Conservation (phyloP, 2,888 invertebrate species). For the Cotesia congregata region DNA sequence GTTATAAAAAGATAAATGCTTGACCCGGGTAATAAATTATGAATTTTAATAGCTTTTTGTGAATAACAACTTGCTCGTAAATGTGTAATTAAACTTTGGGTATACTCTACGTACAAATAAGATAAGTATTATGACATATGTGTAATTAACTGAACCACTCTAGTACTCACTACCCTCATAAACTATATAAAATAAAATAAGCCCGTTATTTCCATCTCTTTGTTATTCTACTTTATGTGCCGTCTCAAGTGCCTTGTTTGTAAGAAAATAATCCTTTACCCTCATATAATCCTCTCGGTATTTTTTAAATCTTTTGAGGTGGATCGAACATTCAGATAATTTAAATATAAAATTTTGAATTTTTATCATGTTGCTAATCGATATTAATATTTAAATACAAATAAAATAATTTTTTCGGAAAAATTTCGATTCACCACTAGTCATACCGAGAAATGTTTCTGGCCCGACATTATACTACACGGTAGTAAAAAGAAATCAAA, state of each 20-base stretch:
- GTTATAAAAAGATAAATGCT: background rate
- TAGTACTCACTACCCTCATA: slow-evolving; percentile 1
- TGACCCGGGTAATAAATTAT: background rate
- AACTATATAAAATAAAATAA: background rate
- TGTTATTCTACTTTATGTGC: slow-evolving; percentile 1
- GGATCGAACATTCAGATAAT: too few relatives aligned
- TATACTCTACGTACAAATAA: background rate
- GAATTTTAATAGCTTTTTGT: background rate
- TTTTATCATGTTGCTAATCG: too few relatives aligned
- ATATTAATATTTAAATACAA: too few relatives aligned
- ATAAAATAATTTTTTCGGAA: too few relatives aligned
- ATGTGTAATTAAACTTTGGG: background rate
- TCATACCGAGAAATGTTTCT: background rate
- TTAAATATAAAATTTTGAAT: too few relatives aligned
- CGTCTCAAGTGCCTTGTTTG: background rate
- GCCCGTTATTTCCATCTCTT: background rate
- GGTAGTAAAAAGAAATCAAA: background rate
- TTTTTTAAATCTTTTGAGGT: background rate
- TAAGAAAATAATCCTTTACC: background rate
- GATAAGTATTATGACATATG: slow-evolving; percentile 1
- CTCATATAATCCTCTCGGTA: background rate
- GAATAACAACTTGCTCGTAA: background rate
- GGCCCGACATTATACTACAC: background rate
- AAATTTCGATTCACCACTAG: background rate
- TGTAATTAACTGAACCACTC: background rate